Base-by-base conservation (phyloP, 2,888 invertebrate species). In the Lydus trimaculatus region DNA sequence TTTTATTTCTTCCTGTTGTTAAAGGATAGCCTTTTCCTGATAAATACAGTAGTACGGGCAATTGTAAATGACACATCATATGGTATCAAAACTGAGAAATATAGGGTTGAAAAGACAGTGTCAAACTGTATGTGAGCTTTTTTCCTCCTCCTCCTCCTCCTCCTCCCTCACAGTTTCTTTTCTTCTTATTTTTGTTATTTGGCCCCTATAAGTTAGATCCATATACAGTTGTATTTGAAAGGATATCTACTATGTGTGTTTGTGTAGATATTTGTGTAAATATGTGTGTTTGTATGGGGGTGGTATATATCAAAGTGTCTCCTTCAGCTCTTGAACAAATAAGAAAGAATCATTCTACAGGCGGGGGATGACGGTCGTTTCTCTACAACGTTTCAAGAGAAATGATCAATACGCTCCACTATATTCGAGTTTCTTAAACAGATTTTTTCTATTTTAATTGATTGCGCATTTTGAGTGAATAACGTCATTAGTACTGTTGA, bases 271-370 rank as follows among this genome's bases (percentile, higher is more conserved):
- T n/a, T n/a, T 39, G 8, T 39, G 39, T 11, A 39, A 17, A 20
- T 8, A 13, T 31, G 52, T 48, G 17, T 63, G 33, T 62, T 6
- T 61, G 36, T 75, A 65, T 72, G 71, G 69, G 73, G 48, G 75
- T 73, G 72, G 74, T 76, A 8, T 80, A 79, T 79, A 79, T 79
- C 79, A 80, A 79, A 78, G 78, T 78, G 79, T 79, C 80, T 76
- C 73, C 67, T 70, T 71, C 78, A 80, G 78, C 80, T 78, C 79
- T 79, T 76, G 79, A 79, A 76, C 79, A 79, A 79, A 80, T 79
- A 79, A 77, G 75, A 75, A 76, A 75, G 77, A 76, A 79, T 78
- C 78, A 75, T 78, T 78, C 74, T n/a, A n/a, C n/a, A n/a, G n/a
- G n/a, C n/a, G n/a, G 4, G 33, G 76, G 75, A 65, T 72, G 72